Conservation (phyloP, 2,113 vertebrate species). For the Typhlomys cinereus region DNA sequence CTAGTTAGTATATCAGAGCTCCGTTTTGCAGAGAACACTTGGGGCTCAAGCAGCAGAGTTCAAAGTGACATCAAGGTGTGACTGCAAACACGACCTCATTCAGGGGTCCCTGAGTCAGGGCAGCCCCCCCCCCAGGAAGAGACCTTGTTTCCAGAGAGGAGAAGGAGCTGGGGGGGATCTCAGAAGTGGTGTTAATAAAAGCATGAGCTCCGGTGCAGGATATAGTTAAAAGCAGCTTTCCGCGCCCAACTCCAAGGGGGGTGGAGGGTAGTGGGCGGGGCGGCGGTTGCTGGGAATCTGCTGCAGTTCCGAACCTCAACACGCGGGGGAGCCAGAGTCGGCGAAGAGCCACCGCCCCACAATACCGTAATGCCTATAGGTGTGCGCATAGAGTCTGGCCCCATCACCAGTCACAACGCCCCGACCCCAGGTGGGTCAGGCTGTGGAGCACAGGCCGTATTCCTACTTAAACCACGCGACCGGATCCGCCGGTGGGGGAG, state of each 20-base stretch:
- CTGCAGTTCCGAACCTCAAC: not conserved
- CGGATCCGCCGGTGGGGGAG: not conserved
- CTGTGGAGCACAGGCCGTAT: not conserved
- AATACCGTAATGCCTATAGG: not conserved
- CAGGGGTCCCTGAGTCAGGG: not conserved
- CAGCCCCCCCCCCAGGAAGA: not conserved
- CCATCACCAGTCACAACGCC: rapidly evolving
- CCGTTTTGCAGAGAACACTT: not conserved
- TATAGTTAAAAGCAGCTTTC: rapidly evolving
- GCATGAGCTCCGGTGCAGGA: not conserved
- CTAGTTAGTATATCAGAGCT: not conserved
- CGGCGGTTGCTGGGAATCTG: not conserved
- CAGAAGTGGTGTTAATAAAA: not conserved
- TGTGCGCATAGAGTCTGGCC: not conserved
- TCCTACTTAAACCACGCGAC: not conserved
- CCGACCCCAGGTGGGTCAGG: too few species aligned
- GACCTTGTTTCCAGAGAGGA: not conserved
- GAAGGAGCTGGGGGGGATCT: not conserved
- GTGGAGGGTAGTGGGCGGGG: too few species aligned
- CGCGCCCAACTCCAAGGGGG: too few species aligned
- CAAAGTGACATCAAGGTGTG: too few species aligned
- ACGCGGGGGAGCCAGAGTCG: slow-evolving; percentile 38
- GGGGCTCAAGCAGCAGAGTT: not conserved
- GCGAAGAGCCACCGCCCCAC: not conserved
- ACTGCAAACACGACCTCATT: not conserved